Evolutionary conservation across 2,113 vertebrate species (phyloP).

Genomic region (Oreochromis spilurus): DNA sequence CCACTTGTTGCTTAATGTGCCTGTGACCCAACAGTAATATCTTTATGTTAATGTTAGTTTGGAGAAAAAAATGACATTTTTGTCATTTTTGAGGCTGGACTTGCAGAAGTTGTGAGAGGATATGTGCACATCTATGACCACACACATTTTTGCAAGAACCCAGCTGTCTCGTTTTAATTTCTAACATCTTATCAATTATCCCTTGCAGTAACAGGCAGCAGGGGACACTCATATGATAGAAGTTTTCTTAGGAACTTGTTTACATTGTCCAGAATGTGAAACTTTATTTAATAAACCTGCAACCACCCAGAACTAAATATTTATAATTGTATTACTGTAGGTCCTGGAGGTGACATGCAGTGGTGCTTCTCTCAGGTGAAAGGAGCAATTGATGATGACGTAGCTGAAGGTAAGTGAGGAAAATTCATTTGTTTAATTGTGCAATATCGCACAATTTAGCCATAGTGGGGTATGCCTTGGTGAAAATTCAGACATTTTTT

Average conservation of each 20-base stretch:
- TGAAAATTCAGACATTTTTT: background rate
- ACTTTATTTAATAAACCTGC: background rate
- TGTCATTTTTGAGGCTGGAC: background rate
- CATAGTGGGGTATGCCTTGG: background rate
- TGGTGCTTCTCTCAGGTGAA: constrained; percentile 99
- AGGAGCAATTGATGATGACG: constrained; percentile 97
- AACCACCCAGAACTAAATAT: background rate
- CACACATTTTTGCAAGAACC: background rate
- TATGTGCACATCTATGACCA: background rate
- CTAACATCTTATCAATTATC: background rate
- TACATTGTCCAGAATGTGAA: background rate
- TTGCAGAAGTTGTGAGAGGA: background rate
- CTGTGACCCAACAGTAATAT: background rate
- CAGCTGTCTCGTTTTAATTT: background rate
- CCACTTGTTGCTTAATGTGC: background rate
- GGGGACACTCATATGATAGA: background rate
- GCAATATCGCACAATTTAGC: background rate
- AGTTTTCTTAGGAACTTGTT: background rate
- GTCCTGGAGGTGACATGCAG: constrained; percentile 92
- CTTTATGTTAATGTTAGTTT: background rate
- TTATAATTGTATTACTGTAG: constrained; percentile 26
- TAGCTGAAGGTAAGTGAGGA: constrained; percentile 87
- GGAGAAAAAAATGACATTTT: background rate
- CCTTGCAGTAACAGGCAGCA: background rate
- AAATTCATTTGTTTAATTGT: too few species aligned